Percentiles rank a stretch among this genome's conserved stretches.
phyloP scores from a whole-genome alignment of 2,888 invertebrate species.

The Machimus atricapillus region DNA sequence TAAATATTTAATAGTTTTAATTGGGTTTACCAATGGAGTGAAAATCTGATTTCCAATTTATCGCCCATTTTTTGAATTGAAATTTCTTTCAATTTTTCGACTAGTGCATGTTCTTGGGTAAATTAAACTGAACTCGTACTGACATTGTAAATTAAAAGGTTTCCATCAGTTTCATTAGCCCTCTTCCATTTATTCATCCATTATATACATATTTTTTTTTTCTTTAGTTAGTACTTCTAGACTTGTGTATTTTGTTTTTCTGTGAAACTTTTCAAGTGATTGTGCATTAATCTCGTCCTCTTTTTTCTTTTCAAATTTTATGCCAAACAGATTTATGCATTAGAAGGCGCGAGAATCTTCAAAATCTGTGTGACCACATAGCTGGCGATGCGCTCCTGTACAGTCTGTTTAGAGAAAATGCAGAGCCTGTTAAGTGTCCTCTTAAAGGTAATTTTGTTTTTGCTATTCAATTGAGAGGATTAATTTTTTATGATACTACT shows the following conservation, averaged over 20 bases:
- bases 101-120: neutral
- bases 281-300: slow-evolving; percentile 55
- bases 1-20: neutral
- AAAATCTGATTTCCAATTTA: neutral
- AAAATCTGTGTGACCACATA: slow-evolving; percentile 84
- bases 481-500: slow-evolving; percentile 62
- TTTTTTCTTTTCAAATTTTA: slow-evolving; percentile 53
- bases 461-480: neutral
- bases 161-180: slow-evolving; percentile 45
- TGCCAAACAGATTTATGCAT: slow-evolving; percentile 62
- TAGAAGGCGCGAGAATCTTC: slow-evolving; percentile 71
- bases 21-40: neutral
- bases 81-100: neutral
- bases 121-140: slow-evolving; percentile 31
- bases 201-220: neutral
- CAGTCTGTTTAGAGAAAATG: slow-evolving; percentile 89
- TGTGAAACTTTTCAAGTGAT: slow-evolving; percentile 43
- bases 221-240: neutral
- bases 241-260: slow-evolving; percentile 1
- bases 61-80: neutral
- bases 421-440: slow-evolving; percentile 88
- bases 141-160: slow-evolving; percentile 26
- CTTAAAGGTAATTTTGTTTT: slow-evolving; percentile 61
- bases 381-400: slow-evolving; percentile 88
- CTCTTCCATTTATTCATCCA: slow-evolving; percentile 42